Conservation (phyloP, 2,797 vertebrate genomes). For the Pampus argenteus region DNA sequence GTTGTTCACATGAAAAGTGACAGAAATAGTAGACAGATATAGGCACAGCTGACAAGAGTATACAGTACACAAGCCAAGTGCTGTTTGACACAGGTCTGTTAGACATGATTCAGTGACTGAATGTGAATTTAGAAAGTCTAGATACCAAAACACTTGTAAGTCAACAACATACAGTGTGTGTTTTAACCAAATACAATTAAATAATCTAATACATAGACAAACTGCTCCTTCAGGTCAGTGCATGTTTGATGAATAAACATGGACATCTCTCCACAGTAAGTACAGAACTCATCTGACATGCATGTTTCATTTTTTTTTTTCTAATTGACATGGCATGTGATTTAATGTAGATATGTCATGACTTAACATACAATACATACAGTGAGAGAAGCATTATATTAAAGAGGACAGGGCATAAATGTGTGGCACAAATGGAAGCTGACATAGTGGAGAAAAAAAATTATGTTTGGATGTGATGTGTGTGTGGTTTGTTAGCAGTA, state of each 20-base stretch:
- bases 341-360: neutral
- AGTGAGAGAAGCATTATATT: neutral
- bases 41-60: neutral
- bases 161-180: neutral
- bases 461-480: neutral
- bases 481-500: neutral
- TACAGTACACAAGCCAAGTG: neutral
- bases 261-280: neutral
- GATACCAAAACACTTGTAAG: neutral
- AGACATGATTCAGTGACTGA: neutral
- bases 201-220: conserved; percentile 1
- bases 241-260: neutral
- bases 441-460: neutral
- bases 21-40: neutral
- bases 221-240: neutral
- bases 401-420: neutral
- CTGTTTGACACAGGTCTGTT: neutral
- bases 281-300: neutral
- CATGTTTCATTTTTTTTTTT: neutral
- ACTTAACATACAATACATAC: neutral
- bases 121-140: conserved; percentile 1
- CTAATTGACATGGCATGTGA: neutral
- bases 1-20: neutral
- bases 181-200: neutral
- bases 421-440: neutral